Conservation (phyloP, 1,140 invertebrate genomes). For the Eupeodes corollae region DNA sequence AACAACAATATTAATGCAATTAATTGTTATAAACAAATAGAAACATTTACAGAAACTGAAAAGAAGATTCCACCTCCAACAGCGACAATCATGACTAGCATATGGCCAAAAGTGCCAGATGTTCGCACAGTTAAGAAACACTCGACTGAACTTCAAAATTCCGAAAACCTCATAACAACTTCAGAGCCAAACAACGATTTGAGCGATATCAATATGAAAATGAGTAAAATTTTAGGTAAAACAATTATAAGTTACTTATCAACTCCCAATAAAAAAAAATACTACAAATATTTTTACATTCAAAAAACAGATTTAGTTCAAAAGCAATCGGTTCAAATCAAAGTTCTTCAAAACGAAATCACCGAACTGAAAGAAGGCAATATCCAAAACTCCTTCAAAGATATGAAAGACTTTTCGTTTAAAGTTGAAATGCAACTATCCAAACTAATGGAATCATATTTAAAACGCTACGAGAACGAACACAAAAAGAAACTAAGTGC, state of each 20-base stretch:
- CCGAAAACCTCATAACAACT: slow-evolving; percentile 26
- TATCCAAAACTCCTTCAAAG: slow-evolving; percentile 16
- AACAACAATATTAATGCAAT: too few species aligned
- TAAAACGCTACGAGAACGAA: slow-evolving; percentile 38
- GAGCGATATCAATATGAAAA: slow-evolving; percentile 17
- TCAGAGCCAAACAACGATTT: slow-evolving; percentile 7
- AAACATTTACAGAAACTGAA: too few species aligned
- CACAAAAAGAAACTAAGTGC: slow-evolving; percentile 27
- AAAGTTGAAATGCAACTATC: slow-evolving; percentile 34
- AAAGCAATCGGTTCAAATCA: slow-evolving; percentile 25
- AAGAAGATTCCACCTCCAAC: slow-evolving; percentile 3
- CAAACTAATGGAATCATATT: slow-evolving; percentile 32
- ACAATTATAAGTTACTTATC: background rate
- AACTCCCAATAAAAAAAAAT: too few species aligned
- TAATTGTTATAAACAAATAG: too few species aligned
- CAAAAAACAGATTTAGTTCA: slow-evolving; percentile 22
- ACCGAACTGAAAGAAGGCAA: slow-evolving; percentile 18
- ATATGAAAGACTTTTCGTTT: slow-evolving; percentile 24
- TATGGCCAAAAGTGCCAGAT: slow-evolving; percentile 19
- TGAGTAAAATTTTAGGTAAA: slow-evolving; percentile 26
- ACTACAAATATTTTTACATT: slow-evolving; percentile 3
- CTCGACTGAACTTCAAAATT: slow-evolving; percentile 29
- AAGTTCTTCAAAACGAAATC: slow-evolving; percentile 24
- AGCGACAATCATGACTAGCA: slow-evolving; percentile 12
- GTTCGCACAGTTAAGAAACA: slow-evolving; percentile 17